These are phyloP conservation scores for Leptinotarsa juncta DNA, from an alignment of 2,888 invertebrate genomes.

Conservation along the genomic window DNA sequence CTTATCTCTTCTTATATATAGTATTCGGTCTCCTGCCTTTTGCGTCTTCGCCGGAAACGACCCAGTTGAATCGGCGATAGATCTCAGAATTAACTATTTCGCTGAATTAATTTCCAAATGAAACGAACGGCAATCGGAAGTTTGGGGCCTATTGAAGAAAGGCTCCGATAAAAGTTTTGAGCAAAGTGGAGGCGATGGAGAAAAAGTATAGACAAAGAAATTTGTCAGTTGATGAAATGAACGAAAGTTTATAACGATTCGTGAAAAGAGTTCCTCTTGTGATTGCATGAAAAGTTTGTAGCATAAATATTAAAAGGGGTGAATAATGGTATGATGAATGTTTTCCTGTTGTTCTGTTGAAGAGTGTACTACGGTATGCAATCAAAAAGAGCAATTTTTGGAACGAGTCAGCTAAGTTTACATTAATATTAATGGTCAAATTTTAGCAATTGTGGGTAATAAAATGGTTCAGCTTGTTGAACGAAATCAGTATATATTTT, in stretches of 20 bases:
- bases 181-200: neutral
- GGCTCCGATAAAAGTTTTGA: neutral
- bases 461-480: too few species aligned
- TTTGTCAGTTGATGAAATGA: neutral
- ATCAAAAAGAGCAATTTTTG: too few species aligned
- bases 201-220: conserved; percentile 1
- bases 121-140: conserved; percentile 29
- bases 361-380: too few species aligned
- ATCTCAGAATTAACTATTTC: conserved; percentile 42
- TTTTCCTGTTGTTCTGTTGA: too few species aligned
- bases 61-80: conserved; percentile 37
- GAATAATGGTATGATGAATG: neutral
- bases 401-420: too few species aligned
- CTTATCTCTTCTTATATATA: conserved; percentile 47
- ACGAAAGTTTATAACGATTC: neutral
- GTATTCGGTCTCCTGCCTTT: conserved; percentile 36
- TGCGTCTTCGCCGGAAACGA: conserved; percentile 32
- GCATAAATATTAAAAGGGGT: neutral
- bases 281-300: neutral
- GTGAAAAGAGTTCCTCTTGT: neutral
- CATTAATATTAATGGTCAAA: too few species aligned
- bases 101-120: conserved; percentile 40
- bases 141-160: conserved; percentile 5
- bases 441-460: too few species aligned
- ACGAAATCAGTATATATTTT: too few species aligned